These are phyloP conservation scores for Tretioscincus oriximinensis DNA, from an alignment of 2,113 vertebrate species.

Conservation along the genomic window DNA sequence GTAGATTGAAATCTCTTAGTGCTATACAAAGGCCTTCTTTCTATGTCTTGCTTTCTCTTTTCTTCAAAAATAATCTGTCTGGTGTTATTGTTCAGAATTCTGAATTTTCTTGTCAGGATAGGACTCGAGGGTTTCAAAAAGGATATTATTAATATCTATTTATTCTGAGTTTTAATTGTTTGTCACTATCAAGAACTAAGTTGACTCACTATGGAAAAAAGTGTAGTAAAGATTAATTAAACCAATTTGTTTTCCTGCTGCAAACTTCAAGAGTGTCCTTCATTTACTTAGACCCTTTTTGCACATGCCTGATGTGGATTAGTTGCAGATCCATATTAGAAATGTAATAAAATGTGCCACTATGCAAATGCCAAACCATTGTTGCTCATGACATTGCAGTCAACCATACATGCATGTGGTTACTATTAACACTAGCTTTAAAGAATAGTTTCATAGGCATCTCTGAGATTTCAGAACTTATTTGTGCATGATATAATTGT, in stretches of 20 bases:
- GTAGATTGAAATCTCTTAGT: neutral
- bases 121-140: neutral
- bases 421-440: too few relatives aligned
- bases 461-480: too few relatives aligned
- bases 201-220: neutral
- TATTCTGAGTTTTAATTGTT: neutral
- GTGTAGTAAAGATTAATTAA: neutral
- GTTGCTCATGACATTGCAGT: too few relatives aligned
- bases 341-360: too few relatives aligned
- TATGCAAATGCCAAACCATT: too few relatives aligned
- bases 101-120: neutral
- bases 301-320: too few relatives aligned
- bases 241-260: neutral
- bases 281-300: too few relatives aligned
- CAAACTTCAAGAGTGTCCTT: neutral
- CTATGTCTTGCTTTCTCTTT: too few relatives aligned
- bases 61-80: neutral
- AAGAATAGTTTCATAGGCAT: too few relatives aligned
- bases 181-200: neutral
- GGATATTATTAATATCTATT: neutral
- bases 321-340: too few relatives aligned
- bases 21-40: slow-evolving; percentile 2
- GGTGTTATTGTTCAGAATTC: neutral
- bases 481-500: too few relatives aligned
- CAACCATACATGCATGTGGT: too few relatives aligned